Conservation (phyloP, 1,140 invertebrate genomes). For the Maconellicoccus hirsutus region DNA sequence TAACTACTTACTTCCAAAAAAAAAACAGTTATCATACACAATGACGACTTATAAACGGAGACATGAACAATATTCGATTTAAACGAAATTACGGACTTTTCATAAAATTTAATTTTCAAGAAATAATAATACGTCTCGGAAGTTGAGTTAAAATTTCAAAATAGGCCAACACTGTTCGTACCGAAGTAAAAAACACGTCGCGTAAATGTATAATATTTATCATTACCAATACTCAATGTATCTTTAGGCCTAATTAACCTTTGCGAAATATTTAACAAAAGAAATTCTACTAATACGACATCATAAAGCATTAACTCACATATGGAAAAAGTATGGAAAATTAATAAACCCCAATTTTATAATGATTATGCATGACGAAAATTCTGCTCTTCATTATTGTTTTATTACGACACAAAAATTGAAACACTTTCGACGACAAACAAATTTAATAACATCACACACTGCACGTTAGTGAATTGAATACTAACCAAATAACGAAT, state of each 20-base stretch:
- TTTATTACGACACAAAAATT: background rate
- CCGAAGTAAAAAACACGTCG: background rate
- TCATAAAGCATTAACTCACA: background rate
- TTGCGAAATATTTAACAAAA: background rate
- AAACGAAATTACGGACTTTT: no score
- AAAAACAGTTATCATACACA: background rate
- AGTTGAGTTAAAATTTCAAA: background rate
- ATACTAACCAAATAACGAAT: no score
- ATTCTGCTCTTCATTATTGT: background rate
- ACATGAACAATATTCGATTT: background rate
- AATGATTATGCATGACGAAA: background rate
- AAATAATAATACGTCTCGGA: background rate
- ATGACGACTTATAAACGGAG: background rate
- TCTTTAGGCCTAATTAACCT: background rate
- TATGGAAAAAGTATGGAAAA: background rate
- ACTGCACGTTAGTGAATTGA: background rate
- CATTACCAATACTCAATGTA: background rate
- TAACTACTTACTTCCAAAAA: background rate
- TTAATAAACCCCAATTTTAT: background rate
- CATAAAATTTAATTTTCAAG: no score
- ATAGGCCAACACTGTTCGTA: background rate
- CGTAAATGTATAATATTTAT: background rate
- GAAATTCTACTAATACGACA: constrained; percentile 1
- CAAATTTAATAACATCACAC: background rate
- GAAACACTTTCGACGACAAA: background rate